Evolutionary conservation across 2,797 vertebrate species (phyloP), one percentile per base, ranked within the genome.

Genomic region (Sebastes elongatus): DNA sequence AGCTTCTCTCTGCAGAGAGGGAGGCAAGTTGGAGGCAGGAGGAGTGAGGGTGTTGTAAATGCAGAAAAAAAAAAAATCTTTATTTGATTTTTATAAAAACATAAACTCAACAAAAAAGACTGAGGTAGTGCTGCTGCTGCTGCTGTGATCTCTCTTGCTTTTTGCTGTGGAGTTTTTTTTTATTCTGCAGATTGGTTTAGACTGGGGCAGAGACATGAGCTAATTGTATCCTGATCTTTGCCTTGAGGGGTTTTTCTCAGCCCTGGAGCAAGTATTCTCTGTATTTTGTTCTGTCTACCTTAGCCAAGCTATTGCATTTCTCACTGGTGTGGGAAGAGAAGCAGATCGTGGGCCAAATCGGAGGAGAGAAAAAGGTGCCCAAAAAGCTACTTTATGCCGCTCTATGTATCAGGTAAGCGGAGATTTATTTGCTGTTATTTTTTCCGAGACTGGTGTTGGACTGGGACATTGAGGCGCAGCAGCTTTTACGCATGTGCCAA

Each of bases 161-260:
- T 96, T 96, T 96, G 95, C 96, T 96, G 94, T 46, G 95, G 96
- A 96, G 95, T 97, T 97, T 65, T 96, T 97, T 65, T 96, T 46
- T 97, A 96, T 97, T 95, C 96, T 93, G 95, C 95, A 96, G 96
- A 97, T 97, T 97, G 97, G 96, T 97, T 97, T 94, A 96, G 97
- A 97, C 97, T 96, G 94, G 96, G 96, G 96, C 97, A 97, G 97
- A 98, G 97, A 96, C 97, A 97, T 97, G 97, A 98, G 98, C 97
- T 98, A 99, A 99, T 99, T 98, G 98, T 98, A 97, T 98, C 97
- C 98, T 98, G 98, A 98, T 98, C 98, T 98, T 97, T 97, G 97
- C 98, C 98, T 98, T 97, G 96, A 97, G 98, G 98, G 98, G 96
- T 97, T 98, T 97, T 98, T 97, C 95, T 96, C 96, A 97, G 97